A percentile compares a stretch with the other conserved stretches of the same genome.
phyloP scores from a whole-genome alignment of 2,113 vertebrate genomes.

The Desmodus rotundus region DNA sequence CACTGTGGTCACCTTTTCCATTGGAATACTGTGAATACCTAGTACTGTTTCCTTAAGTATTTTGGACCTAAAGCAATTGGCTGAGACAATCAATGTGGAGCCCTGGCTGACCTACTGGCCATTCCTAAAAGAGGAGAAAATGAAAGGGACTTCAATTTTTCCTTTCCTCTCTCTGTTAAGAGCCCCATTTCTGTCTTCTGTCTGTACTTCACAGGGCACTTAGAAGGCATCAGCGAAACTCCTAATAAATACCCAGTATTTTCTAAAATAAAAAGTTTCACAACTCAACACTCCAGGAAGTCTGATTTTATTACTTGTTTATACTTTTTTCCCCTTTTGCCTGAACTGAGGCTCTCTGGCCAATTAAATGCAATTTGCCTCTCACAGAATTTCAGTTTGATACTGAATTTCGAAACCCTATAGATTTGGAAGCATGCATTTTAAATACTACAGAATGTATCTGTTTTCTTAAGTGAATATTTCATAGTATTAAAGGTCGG shows the following conservation, averaged over 20 bases:
- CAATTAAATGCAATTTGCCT: slow-evolving; percentile 40
- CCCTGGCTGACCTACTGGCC: not conserved
- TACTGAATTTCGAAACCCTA: slow-evolving; percentile 12
- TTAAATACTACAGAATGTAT: slow-evolving; percentile 26
- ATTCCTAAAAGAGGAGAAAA: not conserved
- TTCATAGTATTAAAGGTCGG: not conserved
- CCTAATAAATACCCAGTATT: not conserved
- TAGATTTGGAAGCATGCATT: not conserved
- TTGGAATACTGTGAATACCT: not conserved
- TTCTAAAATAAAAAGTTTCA: slow-evolving; percentile 38
- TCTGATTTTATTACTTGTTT: slow-evolving; percentile 42
- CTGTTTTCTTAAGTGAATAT: not conserved
- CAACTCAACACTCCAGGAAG: not conserved
- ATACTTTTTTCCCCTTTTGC: not conserved
- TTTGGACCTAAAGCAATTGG: not conserved
- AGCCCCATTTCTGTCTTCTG: not conserved
- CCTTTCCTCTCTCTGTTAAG: not conserved
- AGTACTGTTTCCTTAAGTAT: not conserved
- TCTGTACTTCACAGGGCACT: not conserved
- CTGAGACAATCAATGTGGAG: not conserved
- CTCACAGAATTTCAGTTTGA: slow-evolving; percentile 29
- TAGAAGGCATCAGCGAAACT: not conserved
- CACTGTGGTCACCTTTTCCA: not conserved
- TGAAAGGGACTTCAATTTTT: not conserved
- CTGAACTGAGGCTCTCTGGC: not conserved